phyloP scores from a whole-genome alignment of 2,888 invertebrate species.

The Ptilodon capucinus region DNA sequence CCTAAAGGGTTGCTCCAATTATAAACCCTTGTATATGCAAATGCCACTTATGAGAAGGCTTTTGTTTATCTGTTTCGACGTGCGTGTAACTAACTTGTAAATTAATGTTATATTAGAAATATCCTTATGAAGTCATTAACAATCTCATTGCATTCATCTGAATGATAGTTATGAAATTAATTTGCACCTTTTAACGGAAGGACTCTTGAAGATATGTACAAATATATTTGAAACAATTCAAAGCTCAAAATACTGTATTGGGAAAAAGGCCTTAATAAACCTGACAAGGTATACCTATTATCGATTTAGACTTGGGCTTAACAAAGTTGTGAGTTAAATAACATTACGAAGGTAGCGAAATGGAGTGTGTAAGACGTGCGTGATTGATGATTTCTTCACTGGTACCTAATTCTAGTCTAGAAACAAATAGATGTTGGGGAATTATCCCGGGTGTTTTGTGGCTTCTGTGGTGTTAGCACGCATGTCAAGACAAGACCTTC shows the following conservation, averaged over 20 bases:
- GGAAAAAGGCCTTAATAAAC: no score
- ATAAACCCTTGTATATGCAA: no score
- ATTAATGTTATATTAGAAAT: no score
- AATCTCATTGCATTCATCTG: no score
- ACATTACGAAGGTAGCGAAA: not conserved
- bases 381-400: not conserved
- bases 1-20: no score
- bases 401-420: not conserved
- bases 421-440: not conserved
- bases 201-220: no score
- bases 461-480: no score
- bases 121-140: no score
- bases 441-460: constrained; percentile 15
- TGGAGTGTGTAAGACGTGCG: not conserved
- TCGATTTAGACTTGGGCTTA: not conserved
- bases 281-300: not conserved
- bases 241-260: not conserved
- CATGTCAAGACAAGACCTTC: no score
- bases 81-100: no score
- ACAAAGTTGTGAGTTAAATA: not conserved
- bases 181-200: not conserved
- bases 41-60: no score
- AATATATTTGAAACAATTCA: not conserved
- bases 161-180: not conserved
- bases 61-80: no score